Conservation (phyloP, 2,113 vertebrate species). For the Phalacrocorax carbo region DNA sequence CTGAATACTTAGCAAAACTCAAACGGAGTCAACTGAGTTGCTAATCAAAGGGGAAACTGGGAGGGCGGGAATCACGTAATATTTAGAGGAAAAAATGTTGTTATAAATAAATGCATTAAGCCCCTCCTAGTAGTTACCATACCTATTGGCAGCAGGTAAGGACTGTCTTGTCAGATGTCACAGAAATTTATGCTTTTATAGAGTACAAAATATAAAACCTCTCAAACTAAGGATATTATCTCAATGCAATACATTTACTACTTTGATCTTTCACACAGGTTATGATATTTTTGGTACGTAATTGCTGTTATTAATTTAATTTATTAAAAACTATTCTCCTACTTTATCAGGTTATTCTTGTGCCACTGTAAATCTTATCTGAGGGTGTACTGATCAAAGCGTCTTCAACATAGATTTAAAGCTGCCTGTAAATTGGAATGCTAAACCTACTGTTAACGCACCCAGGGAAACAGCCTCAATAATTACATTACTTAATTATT, state of each 20-base stretch:
- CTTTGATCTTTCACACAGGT: neutral
- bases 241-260: neutral
- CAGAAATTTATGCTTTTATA: neutral
- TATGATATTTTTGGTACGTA: neutral
- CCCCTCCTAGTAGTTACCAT: neutral
- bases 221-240: neutral
- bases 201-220: neutral
- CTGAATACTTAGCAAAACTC: neutral
- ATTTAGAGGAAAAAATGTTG: neutral
- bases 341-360: neutral
- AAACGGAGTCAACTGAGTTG: neutral
- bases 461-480: neutral
- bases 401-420: neutral
- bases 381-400: neutral
- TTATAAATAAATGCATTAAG: neutral
- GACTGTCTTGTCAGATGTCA: neutral
- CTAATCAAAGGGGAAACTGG: neutral
- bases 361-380: neutral
- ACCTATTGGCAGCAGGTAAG: neutral
- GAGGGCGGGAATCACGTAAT: neutral
- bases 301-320: neutral
- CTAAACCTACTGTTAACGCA: neutral
- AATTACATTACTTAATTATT: slow-evolving; percentile 9
- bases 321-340: neutral
- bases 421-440: neutral